Evolutionary conservation across 2,797 vertebrate genomes (phyloP), one percentile per base, ranked within the genome.

Genomic region (Schizothorax lantsangensis): DNA sequence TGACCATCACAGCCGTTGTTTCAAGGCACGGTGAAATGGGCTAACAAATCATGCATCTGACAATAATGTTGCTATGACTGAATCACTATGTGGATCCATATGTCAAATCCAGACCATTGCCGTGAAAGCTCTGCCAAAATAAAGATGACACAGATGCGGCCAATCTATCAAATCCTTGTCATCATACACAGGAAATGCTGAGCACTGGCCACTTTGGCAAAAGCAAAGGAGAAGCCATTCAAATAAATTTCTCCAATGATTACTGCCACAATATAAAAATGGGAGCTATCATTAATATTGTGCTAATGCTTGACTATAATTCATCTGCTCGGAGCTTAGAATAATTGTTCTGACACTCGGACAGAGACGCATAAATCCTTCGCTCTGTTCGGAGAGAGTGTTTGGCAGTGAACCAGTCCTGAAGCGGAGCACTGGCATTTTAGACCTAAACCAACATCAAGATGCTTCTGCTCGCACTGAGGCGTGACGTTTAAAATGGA

Each of bases 321-420:
- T 94, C 95, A 94, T 89, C 88, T 92, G 91, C 77, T 92, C 92
- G 93, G 93, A 93, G 94, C 90, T 85, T 89, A 91, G 93, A 95
- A 95, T 94, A 93, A 93, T 96, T 93, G 93, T 94, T 94, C 92
- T 93, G 95, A 95, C 94, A 94, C 90, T 89, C 91, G 94, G 94
- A 95, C 95, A 95, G 94, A 92, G 92, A 94, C 93, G 91, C 93
- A 95, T 95, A 95, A 95, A 95, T 95, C 94, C 94, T 93, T 95
- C 77, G 91, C 91, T 92, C 93, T 93, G 94, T 95, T 92, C 91
- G 84, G 85, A 92, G 91, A 94, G 92, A 91, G 90, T 91, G 92
- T 94, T 94, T 95, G 95, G 94, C 94, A 94, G 94, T 91, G 93
- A 93, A 95, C 94, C 94, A 94, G 94, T 93, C 92, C n/a, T 73